Percentiles rank a stretch among this genome's conserved stretches.
phyloP scores from a whole-genome alignment of 2,113 vertebrate species.

The Bettongia penicillata region DNA sequence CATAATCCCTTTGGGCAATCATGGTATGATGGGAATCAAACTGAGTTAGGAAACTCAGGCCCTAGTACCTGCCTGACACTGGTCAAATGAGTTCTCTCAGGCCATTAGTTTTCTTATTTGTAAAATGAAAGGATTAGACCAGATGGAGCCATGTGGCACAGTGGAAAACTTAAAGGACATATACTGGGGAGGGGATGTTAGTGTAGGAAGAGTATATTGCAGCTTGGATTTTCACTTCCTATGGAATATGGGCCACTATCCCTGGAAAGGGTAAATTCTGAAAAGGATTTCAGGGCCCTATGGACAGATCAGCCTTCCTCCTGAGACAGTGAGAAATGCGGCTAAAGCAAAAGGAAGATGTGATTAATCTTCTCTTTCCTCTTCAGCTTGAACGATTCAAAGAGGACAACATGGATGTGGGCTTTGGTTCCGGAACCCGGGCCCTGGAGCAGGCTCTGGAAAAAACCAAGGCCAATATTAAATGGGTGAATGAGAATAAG shows the following conservation, averaged over 20 bases:
- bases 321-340: neutral
- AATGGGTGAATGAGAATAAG: slow-evolving; percentile 89
- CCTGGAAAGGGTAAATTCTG: neutral
- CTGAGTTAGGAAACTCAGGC: neutral
- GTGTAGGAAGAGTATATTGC: neutral
- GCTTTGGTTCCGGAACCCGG: slow-evolving; percentile 86
- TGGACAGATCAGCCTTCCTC: neutral
- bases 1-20: neutral
- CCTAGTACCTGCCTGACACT: neutral
- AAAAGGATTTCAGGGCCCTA: too few species aligned
- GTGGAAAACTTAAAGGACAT: neutral
- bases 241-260: neutral
- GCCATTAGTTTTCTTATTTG: neutral
- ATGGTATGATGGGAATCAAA: neutral
- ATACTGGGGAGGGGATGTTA: neutral
- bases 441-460: slow-evolving; percentile 90
- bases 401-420: slow-evolving; percentile 79
- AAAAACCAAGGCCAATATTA: slow-evolving; percentile 88
- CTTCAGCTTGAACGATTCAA: slow-evolving; percentile 90
- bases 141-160: neutral
- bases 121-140: neutral
- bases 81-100: neutral
- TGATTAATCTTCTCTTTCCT: neutral
- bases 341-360: neutral
- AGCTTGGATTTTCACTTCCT: neutral